Percentiles rank a stretch among this genome's conserved stretches.
These are phyloP conservation scores for Philhelius pedissequus DNA, from an alignment of 2,888 invertebrate species.

Conservation along the genomic window DNA sequence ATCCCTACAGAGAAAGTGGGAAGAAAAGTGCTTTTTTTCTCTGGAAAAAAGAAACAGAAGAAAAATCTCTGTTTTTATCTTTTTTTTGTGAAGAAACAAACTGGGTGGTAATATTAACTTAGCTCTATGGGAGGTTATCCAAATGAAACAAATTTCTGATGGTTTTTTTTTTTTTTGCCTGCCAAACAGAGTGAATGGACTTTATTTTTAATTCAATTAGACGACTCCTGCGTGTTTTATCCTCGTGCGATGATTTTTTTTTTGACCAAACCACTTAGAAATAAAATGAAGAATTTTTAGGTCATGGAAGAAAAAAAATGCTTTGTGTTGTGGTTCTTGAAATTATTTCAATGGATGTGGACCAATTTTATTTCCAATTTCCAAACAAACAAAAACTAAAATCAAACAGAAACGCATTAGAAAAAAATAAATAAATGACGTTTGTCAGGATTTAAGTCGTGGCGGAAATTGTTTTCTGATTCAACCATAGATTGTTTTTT, in stretches of 20 bases:
- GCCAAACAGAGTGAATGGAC: conserved; percentile 12
- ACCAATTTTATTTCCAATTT: not conserved
- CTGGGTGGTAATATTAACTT: conserved; percentile 5
- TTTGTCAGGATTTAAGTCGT: not conserved
- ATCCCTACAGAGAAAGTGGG: conserved; percentile 7
- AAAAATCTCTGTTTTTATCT: not conserved
- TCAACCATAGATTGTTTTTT: too few relatives aligned
- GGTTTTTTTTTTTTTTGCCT: not conserved
- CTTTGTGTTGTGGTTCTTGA: not conserved
- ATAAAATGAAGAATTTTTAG: not conserved
- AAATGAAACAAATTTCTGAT: conserved; percentile 1
- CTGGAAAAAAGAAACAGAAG: not conserved
- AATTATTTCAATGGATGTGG: not conserved
- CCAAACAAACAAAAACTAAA: not conserved
- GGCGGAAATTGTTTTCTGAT: too few relatives aligned
- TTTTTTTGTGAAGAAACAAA: not conserved
- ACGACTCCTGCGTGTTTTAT: conserved; percentile 45
- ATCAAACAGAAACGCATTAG: not conserved
- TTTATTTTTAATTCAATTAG: conserved; percentile 60
- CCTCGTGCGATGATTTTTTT: not conserved
- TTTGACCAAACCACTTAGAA: not conserved
- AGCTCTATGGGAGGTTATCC: not conserved
- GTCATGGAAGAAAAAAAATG: not conserved
- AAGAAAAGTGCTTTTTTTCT: conserved; percentile 7
- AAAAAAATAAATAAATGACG: not conserved